Evolutionary conservation across 1,140 invertebrate species (phyloP).

Genomic region (Procambarus clarkii): DNA sequence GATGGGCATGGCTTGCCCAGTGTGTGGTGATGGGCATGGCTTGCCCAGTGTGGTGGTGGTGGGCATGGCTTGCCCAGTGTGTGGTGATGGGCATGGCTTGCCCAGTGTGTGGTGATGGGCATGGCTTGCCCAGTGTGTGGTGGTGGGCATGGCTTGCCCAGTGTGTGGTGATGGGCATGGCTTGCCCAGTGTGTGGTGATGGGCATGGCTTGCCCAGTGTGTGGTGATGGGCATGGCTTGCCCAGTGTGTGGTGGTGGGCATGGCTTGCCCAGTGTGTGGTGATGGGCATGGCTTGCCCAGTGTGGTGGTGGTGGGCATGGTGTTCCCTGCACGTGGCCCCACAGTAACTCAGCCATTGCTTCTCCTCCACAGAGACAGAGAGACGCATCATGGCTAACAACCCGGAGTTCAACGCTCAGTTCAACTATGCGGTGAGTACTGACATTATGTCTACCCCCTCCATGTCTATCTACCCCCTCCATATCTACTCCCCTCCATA

Average conservation of each 20-base stretch:
- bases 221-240: too few relatives aligned
- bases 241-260: neutral
- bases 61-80: too few relatives aligned
- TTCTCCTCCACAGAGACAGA: slow-evolving; percentile 89
- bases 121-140: neutral
- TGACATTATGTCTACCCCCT: neutral
- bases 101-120: neutral
- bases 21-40: neutral
- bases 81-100: neutral
- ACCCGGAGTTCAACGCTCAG: slow-evolving; percentile 94
- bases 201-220: too few relatives aligned
- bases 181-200: neutral
- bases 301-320: neutral
- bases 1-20: neutral
- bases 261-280: neutral
- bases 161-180: too few relatives aligned
- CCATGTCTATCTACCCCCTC: too few relatives aligned
- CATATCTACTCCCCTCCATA: neutral
- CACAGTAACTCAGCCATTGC: neutral
- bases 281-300: neutral
- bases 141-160: neutral
- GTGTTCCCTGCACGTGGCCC: neutral
- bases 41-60: too few relatives aligned
- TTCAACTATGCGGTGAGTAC: slow-evolving; percentile 97
- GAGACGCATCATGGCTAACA: slow-evolving; percentile 96